Conservation (phyloP, 2,888 invertebrate genomes). For the Polia nebulosa region DNA sequence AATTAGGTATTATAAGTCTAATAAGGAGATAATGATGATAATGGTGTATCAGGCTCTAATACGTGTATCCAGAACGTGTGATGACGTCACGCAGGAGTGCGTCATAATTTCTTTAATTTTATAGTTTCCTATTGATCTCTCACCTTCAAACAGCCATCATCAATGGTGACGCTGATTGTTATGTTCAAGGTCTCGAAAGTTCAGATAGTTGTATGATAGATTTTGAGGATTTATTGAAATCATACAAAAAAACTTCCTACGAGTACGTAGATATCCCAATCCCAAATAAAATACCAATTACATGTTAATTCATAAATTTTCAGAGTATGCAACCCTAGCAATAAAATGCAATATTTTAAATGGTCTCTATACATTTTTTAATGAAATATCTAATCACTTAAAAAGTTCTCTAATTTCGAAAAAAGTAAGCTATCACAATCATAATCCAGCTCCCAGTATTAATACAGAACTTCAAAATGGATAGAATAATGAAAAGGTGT, state of each 20-base stretch:
- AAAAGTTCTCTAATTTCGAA: neutral
- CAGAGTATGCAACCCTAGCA: too few species aligned
- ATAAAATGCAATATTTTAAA: too few species aligned
- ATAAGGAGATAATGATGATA: slow-evolving; percentile 49
- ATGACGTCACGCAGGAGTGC: slow-evolving; percentile 12
- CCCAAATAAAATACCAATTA: too few species aligned
- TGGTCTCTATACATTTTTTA: too few species aligned
- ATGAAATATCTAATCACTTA: too few species aligned
- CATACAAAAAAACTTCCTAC: neutral
- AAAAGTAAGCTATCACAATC: too few species aligned
- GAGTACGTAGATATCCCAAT: too few species aligned
- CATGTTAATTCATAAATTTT: too few species aligned
- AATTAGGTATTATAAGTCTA: slow-evolving; percentile 51
- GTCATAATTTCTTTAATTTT: slow-evolving; percentile 10
- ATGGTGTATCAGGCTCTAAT: slow-evolving; percentile 26
- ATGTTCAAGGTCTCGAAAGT: neutral
- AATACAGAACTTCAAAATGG: slow-evolving; percentile 12
- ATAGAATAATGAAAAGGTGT: slow-evolving; percentile 53
- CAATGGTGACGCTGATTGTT: neutral
- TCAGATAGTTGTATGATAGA: neutral
- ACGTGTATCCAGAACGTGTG: slow-evolving; percentile 11
- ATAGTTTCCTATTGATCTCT: slow-evolving; percentile 13
- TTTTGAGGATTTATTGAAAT: neutral
- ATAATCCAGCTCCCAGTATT: slow-evolving; percentile 30
- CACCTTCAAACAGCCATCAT: slow-evolving; percentile 1